phyloP scores from a whole-genome alignment of 2,797 vertebrate genomes.

The Glossophaga mutica region DNA sequence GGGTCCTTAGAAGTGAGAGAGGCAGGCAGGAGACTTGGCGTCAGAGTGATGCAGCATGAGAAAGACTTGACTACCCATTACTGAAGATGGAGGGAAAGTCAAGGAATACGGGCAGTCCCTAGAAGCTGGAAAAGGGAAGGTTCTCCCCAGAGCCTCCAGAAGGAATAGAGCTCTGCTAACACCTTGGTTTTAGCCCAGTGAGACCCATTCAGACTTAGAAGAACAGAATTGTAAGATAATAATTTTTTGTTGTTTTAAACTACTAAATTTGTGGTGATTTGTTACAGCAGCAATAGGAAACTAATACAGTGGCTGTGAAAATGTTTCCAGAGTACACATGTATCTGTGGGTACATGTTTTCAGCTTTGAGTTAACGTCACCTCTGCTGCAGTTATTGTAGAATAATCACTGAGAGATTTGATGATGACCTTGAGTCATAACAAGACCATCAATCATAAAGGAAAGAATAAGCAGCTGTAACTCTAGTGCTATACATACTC shows the following conservation, averaged over 20 bases:
- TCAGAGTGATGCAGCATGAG: not conserved
- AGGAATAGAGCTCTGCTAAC: not conserved
- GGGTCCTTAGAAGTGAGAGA: not conserved
- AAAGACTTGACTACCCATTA: not conserved
- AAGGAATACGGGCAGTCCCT: not conserved
- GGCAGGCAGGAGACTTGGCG: not conserved
- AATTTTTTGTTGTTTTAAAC: not conserved
- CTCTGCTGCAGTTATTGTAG: not conserved
- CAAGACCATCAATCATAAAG: not conserved
- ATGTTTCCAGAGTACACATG: not conserved
- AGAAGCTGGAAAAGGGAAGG: not conserved
- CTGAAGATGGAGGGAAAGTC: not conserved
- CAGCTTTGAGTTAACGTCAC: not conserved
- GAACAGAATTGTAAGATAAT: not conserved
- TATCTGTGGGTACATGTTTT: not conserved
- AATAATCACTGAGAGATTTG: not conserved
- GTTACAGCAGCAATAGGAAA: not conserved
- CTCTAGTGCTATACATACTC: not conserved
- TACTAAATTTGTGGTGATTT: not conserved
- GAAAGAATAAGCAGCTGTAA: not conserved
- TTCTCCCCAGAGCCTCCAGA: not conserved
- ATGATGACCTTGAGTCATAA: not conserved
- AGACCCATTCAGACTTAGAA: not conserved
- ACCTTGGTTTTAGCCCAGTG: not conserved
- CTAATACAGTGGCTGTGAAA: not conserved